Conservation (phyloP, 2,888 invertebrate genomes). For the Notodonta ziczac region DNA sequence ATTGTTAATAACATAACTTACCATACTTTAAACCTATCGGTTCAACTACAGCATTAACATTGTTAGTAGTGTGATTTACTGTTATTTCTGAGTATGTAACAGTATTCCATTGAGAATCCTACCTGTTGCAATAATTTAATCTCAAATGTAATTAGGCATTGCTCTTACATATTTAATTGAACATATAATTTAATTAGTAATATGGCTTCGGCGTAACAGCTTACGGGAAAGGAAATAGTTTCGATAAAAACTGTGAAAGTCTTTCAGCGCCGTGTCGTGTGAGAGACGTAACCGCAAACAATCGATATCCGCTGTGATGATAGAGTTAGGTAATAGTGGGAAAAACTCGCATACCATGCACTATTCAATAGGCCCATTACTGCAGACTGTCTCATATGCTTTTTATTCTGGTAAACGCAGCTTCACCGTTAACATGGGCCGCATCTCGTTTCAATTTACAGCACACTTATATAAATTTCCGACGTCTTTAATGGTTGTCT, state of each 20-base stretch:
- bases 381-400: slow-evolving; percentile 58
- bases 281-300: slow-evolving; percentile 65
- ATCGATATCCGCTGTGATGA: slow-evolving; percentile 78
- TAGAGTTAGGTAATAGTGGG: slow-evolving; percentile 70
- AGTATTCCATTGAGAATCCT: not conserved
- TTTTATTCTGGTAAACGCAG: slow-evolving; percentile 61
- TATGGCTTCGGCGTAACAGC: slow-evolving; percentile 14
- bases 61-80: not conserved
- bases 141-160: not conserved
- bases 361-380: slow-evolving; percentile 59
- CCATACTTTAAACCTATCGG: not conserved
- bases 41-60: not conserved
- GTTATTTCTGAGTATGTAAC: not conserved
- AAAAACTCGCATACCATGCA: slow-evolving; percentile 60
- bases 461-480: slow-evolving; percentile 17
- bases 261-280: slow-evolving; percentile 54
- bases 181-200: not conserved
- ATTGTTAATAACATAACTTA: slow-evolving; percentile 1
- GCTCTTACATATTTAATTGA: too few relatives aligned
- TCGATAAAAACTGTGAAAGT: slow-evolving; percentile 65
- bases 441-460: slow-evolving; percentile 20
- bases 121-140: not conserved
- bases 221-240: slow-evolving; percentile 46
- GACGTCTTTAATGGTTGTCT: slow-evolving; percentile 13
- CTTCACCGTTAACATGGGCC: slow-evolving; percentile 22